Base-by-base conservation (phyloP, 2,888 invertebrate genomes). In the Monoplex corrugatus region DNA sequence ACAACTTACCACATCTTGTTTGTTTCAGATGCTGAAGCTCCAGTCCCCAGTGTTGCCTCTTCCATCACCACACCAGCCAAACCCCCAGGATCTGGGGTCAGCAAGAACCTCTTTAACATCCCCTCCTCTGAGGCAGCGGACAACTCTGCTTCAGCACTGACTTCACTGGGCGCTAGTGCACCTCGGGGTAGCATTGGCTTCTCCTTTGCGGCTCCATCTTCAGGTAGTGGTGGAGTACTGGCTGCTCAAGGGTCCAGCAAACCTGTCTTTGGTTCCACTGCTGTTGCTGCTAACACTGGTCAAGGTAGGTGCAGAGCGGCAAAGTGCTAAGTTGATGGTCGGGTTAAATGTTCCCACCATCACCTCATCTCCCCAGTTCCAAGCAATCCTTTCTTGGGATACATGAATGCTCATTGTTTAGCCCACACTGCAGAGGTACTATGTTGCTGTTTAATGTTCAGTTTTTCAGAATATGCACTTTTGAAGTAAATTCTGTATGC, bases 41-140 rank as follows among this genome's bases (percentile, higher is more conserved):
- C 80, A 1, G 8, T 88, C 2, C 85, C 89, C 28, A 32, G 68
- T 38, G 38, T 85, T 19, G 35, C 83, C 13, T 23, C 63, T 19
- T 43, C 28, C 19, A 13, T 16, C 57, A 57, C 57, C 44, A 8
- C 43, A 10, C 16, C 78, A 43, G 38, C 75, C 43, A 75, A 68
- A 35, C 45, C 45, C 2, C 35, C 78, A 0, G 78, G 80, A 19
- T 35, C 89, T 2, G 86, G 86, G 19, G 85, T 86, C 40, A 89
- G 87, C 50, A 90, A 88, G 38, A 91, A 89, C 13, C 86, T 91
- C 50, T 91, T 90, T 87, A 89, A 88, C 43, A 23, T 86, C 19
- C 43, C 86, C 3, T 57, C 86, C 35, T 82, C 78, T 3, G 72
- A 80, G 16, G 63, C 90, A 0, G 44, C 57, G 23, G 43, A 78